Conservation (phyloP, 2,797 vertebrate species). For the Acipenser transmontanus region DNA sequence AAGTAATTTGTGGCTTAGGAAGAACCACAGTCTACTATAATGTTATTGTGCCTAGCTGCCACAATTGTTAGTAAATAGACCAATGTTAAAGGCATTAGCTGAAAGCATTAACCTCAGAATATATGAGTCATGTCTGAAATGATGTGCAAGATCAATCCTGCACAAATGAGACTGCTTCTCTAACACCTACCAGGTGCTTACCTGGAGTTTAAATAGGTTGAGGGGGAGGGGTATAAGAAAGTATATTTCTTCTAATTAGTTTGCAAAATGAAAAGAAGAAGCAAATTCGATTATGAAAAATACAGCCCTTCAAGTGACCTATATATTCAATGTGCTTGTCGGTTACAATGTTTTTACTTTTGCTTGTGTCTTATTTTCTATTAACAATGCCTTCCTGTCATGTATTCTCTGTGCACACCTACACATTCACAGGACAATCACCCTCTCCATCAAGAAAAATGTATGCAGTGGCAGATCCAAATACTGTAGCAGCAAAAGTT, state of each 20-base stretch:
- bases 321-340: constrained; percentile 57
- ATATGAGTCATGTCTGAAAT: no score
- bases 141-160: no score
- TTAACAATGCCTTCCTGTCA: constrained; percentile 64
- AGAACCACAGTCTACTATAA: constrained; percentile 20
- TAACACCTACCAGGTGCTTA: background rate
- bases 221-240: constrained; percentile 31
- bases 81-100: no score
- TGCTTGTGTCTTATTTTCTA: constrained; percentile 52
- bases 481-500: constrained; percentile 8
- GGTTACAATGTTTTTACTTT: constrained; percentile 64
- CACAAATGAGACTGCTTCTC: no score
- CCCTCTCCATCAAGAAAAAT: constrained; percentile 15
- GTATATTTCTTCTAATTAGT: constrained; percentile 49
- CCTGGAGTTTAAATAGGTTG: constrained; percentile 54
- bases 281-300: constrained; percentile 53
- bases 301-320: constrained; percentile 49
- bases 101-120: no score
- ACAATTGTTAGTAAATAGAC: constrained; percentile 1
- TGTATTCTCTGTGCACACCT: constrained; percentile 8
- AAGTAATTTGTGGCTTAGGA: constrained; percentile 18
- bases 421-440: background rate
- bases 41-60: constrained; percentile 31
- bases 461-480: constrained; percentile 5
- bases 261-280: constrained; percentile 54